These are phyloP conservation scores for Pangasianodon hypophthalmus DNA, from an alignment of 2,113 vertebrate genomes.

Conservation along the genomic window DNA sequence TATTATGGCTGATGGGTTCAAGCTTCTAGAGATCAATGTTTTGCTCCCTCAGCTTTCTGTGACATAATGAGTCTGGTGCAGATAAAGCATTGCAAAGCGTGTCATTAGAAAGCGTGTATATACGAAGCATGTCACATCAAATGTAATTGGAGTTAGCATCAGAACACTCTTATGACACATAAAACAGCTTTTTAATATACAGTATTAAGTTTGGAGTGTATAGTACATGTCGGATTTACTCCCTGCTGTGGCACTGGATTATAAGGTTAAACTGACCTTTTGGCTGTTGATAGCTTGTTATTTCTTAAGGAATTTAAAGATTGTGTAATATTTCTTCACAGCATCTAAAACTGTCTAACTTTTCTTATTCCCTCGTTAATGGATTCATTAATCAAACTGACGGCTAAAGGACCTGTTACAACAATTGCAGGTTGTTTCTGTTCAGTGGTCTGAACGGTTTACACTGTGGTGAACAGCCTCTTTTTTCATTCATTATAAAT, in stretches of 20 bases:
- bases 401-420: conserved; percentile 45
- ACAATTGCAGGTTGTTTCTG: conserved; percentile 51
- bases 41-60: conserved; percentile 50
- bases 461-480: background rate
- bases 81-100: conserved; percentile 42
- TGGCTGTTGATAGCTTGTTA: background rate
- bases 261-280: conserved; percentile 20
- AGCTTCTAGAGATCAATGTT: conserved; percentile 41
- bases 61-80: conserved; percentile 53
- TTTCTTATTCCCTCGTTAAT: conserved; percentile 59
- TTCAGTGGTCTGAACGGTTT: conserved; percentile 24
- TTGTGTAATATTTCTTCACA: conserved; percentile 30
- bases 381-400: conserved; percentile 70
- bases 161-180: background rate
- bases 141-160: conserved; percentile 34
- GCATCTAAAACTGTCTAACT: conserved; percentile 42
- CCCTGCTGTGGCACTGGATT: background rate
- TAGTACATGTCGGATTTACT: background rate
- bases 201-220: background rate
- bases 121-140: conserved; percentile 29
- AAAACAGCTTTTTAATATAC: background rate
- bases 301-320: conserved; percentile 23
- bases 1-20: conserved; percentile 51
- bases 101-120: conserved; percentile 32
- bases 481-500: conserved; percentile 3